phyloP scores from a whole-genome alignment of 37 sponge, comb jelly and placozoan genomes.

The Aplysina aerophoba region DNA sequence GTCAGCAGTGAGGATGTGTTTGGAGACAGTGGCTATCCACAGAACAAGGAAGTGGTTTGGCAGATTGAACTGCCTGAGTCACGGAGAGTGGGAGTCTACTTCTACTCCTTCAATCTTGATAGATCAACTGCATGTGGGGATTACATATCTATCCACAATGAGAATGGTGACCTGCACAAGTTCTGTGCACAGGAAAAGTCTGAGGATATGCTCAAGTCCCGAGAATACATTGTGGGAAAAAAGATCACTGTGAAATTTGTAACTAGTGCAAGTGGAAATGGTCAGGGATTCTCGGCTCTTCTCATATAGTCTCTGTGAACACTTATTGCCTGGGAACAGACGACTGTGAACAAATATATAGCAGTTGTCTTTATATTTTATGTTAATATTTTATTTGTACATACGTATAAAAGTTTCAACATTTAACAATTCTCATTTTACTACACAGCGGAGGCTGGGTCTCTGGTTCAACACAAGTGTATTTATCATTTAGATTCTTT shows the following conservation, averaged over 20 bases:
- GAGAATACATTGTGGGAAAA: neutral
- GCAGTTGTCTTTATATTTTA: no score
- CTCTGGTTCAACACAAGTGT: no score
- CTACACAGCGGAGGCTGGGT: no score
- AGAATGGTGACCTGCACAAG: neutral
- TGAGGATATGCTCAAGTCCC: neutral
- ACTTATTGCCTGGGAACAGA: no score
- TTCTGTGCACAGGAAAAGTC: neutral
- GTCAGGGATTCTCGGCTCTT: neutral
- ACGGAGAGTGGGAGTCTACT: neutral
- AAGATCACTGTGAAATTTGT: constrained; percentile 1
- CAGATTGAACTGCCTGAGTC: neutral
- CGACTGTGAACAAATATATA: no score
- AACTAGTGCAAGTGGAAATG: neutral
- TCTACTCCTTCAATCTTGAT: neutral
- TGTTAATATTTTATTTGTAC: no score
- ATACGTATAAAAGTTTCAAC: no score
- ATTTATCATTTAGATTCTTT: no score
- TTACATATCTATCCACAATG: constrained; percentile 10
- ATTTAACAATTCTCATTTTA: no score
- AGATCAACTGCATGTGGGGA: neutral
- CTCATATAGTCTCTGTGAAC: neutral
- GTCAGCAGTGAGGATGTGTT: neutral
- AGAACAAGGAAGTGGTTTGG: constrained; percentile 15
- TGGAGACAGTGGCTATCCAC: neutral